Base-by-base conservation (phyloP, 2,888 invertebrate species). In the Xanthia togata region DNA sequence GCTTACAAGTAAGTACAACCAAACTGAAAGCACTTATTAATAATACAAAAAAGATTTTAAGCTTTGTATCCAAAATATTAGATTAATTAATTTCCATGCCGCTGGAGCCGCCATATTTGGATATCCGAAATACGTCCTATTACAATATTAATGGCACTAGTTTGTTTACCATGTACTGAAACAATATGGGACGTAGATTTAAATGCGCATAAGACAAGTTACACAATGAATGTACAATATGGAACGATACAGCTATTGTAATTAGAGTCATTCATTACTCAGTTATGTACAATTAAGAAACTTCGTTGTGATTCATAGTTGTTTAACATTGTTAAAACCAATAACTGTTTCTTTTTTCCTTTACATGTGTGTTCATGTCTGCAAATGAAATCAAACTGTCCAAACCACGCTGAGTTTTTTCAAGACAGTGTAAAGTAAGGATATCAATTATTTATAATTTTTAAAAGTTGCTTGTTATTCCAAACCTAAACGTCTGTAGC, bases 211-310 rank as follows among this genome's bases (percentile, higher is more conserved):
- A 35, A 60, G 53, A 53, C 76, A 31, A 23, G 23, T 82, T 65
- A 60, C 41, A 71, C 53, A 82, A 81, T 78, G 41, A 81, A 78
- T 78, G 63, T 72, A 78, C 71, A 53, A 63, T 81, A 81, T 69
- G 59, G 63, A 82, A 72, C 78, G 71, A 63, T 50, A 50, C 35
- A 47, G 26, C 41, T n/a, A 83, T 72, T 26, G 47, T 69, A 83
- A 81, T 82, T 55, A 55, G n/a, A 69, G 50, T 83, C 59, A 72
- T 72, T 83, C 11, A 78, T 65, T 76, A 79, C 55, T 50, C 17
- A 38, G 76, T 31, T 35, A 59, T 35, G 31, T 60, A 69, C 31
- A 69, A 79, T 76, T 69, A 79, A 59, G 82, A 81, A 74, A 81
- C 69, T 76, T 75, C 23, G 63, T 74, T 64, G 50, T 76, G 76